Evolutionary conservation across 2,113 vertebrate genomes (phyloP).

Genomic region (Phalacrocorax aristotelis): DNA sequence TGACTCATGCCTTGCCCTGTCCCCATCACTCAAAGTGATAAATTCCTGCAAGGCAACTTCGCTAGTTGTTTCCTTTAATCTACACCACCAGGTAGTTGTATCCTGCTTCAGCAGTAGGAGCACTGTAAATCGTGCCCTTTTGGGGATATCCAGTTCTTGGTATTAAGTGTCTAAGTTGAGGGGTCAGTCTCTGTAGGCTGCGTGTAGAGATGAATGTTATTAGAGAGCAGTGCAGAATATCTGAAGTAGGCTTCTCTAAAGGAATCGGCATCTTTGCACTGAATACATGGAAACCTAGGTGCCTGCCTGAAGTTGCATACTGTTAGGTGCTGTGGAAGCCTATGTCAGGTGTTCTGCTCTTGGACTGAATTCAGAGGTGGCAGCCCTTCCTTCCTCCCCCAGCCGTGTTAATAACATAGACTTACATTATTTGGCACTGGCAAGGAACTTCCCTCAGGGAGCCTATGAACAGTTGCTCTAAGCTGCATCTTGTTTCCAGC

Average conservation of each 20-base stretch:
- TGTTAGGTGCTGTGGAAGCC: background rate
- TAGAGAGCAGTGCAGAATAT: background rate
- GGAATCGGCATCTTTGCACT: background rate
- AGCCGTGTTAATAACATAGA: rapidly evolving
- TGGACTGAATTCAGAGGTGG: background rate
- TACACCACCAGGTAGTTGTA: background rate
- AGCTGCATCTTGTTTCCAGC: background rate
- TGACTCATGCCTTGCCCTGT: background rate
- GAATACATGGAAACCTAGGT: background rate
- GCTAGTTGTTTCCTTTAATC: background rate
- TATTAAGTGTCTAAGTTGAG: background rate
- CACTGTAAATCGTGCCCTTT: background rate
- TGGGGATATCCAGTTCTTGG: background rate
- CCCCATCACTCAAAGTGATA: background rate
- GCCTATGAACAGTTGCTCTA: background rate
- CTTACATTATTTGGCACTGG: background rate
- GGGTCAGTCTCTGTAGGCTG: background rate
- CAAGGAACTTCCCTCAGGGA: background rate
- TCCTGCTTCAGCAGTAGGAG: background rate
- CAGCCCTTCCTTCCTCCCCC: background rate
- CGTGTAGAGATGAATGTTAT: background rate
- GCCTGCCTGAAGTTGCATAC: background rate
- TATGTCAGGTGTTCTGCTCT: background rate
- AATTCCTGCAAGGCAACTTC: background rate
- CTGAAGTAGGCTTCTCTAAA: background rate